phyloP scores from a whole-genome alignment of 2,113 vertebrate species.

The Dipodomys stephensi region DNA sequence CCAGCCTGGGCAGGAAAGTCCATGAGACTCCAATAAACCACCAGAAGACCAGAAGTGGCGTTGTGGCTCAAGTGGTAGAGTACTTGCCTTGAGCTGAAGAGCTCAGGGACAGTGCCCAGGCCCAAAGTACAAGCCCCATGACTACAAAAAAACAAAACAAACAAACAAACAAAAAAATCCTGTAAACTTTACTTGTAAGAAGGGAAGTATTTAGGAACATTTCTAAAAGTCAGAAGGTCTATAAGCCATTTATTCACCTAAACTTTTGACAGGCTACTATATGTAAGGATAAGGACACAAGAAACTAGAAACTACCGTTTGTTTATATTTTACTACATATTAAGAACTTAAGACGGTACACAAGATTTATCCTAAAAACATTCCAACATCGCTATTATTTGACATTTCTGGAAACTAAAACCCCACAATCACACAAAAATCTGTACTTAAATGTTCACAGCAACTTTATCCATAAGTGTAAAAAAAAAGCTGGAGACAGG shows the following conservation, averaged over 20 bases:
- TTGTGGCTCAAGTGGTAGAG: no score
- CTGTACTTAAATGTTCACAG: not conserved
- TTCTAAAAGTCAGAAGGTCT: constrained; percentile 32
- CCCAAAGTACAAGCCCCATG: no score
- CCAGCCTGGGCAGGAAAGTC: no score
- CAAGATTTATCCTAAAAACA: constrained; percentile 12
- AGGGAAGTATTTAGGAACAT: not conserved
- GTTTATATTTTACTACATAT: not conserved
- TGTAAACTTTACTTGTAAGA: not conserved
- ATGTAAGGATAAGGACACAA: not conserved
- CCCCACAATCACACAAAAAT: constrained; percentile 32
- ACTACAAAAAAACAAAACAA: no score
- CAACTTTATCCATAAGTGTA: constrained; percentile 11
- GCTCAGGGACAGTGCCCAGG: no score
- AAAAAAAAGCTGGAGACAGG: not conserved
- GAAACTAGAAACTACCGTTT: constrained; percentile 37
- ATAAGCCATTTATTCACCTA: not conserved
- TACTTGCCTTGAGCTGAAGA: no score
- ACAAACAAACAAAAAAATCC: no score
- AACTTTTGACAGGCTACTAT: not conserved
- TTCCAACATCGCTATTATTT: not conserved
- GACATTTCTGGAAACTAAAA: not conserved
- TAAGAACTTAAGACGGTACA: not conserved
- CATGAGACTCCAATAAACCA: no score
- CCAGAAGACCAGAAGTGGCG: no score